Conservation (phyloP, 2,113 vertebrate species). For the Cettia cetti region DNA sequence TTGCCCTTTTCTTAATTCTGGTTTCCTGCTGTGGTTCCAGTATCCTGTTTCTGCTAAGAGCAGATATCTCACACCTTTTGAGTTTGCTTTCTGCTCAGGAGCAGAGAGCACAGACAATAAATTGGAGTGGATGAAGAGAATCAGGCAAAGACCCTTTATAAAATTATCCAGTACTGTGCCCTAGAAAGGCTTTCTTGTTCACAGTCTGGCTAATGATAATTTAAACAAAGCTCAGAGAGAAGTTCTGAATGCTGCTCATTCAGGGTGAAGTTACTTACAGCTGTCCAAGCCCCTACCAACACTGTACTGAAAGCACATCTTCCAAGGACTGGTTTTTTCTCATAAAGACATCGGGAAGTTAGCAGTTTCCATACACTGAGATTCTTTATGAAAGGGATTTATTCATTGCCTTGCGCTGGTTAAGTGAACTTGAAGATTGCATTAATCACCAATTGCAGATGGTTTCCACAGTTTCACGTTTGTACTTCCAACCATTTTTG, state of each 20-base stretch:
- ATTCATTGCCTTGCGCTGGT: neutral
- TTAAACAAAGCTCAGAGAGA: neutral
- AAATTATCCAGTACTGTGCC: neutral
- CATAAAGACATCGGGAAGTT: neutral
- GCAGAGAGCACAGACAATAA: neutral
- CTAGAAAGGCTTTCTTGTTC: neutral
- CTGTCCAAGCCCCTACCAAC: neutral
- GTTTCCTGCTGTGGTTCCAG: neutral
- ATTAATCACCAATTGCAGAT: neutral
- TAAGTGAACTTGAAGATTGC: neutral
- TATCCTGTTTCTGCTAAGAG: neutral
- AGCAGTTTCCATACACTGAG: neutral
- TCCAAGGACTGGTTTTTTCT: neutral
- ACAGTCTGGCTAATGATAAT: neutral
- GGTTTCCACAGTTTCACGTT: neutral
- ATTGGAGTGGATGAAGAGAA: neutral
- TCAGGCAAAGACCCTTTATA: neutral
- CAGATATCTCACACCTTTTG: neutral
- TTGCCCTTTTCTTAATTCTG: neutral
- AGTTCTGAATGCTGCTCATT: neutral
- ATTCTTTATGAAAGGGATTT: neutral
- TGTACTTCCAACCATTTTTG: neutral
- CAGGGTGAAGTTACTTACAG: neutral
- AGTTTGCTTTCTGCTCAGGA: neutral
- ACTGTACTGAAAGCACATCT: neutral